Base-by-base conservation (phyloP, 2,113 vertebrate species). In the Oreochromis niloticus region DNA sequence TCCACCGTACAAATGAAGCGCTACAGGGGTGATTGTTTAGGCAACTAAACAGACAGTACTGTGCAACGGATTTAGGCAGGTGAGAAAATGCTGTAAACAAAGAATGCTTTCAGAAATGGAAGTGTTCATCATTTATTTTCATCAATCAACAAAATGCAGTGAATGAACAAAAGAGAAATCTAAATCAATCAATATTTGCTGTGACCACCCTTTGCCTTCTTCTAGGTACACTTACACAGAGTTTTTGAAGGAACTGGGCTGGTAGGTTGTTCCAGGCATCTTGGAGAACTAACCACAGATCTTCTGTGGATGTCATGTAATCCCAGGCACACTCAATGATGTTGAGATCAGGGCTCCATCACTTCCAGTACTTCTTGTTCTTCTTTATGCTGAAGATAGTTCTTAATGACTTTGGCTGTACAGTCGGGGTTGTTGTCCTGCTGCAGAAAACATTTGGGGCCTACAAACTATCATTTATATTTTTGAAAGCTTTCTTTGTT, bases 351-450 rank as follows among this genome's bases (percentile, higher is more conserved):
- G 54, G 6, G 11, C 54, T 24, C 54, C 22, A 27, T 57, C 55
- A 57, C 12, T 56, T 27, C 0, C 22, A 27, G 55, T 7, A 4
- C 55, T 27, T 0, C 55, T 56, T 56, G 0, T 56, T 56, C 22
- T 56, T 56, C 6, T 24, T 2, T 2, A 56, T 7, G 55, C 12
- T 56, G 55, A 4, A 56, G 22, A 14, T 0, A 4, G 22, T 56
- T 56, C 55, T 56, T 56, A 56, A 27, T 56, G 55, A 0, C 22
- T 56, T 1, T 13, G 54, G 54, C 11, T 24, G 22, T 56, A 56
- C 0, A 2, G 12, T 57, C 0, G 24, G 56, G 4, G 13, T 59
- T 7, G 13, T 30, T 9, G 56, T 59, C 56, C 13, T 16, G 56
- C 56, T 30, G 56, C 56, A 30, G 56, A 59, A 30, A 9, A 32